Evolutionary conservation across 2,113 vertebrate species (phyloP), one percentile per base, ranked within the genome.

Genomic region (Progne subis): DNA sequence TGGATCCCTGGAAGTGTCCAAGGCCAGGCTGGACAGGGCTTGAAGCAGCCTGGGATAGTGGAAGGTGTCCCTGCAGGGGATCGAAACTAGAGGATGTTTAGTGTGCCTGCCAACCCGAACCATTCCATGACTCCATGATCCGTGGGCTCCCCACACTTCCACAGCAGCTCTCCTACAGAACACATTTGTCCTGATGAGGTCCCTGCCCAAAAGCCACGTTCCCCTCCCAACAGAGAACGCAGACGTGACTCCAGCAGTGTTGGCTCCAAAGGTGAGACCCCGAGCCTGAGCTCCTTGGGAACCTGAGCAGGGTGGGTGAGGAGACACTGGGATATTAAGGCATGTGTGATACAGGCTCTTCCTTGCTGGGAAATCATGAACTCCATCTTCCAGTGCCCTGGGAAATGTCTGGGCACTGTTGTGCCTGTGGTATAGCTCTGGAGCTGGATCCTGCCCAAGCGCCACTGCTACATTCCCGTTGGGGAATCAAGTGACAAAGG

Each of bases 101-200:
- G 24, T n/a, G 57, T 14, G 18, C 11, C 46, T 67, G 31, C 60
- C 46, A 21, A 29, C 28, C 7, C 39, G 25, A 29, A 53, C 4
- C 16, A 18, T 24, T 53, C 39, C n/a, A 17, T 7, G 24, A 9
- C 43, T 63, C 65, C 14, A 1, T 18, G 44, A 6, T n/a, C 28
- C 1, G 2, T 39, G 32, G 37, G 32, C 44, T 91, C 37, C 23
- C 39, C 2, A 2, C 4, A 6, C 34, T 50, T 26, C 34, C 32
- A 5, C 1, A 1, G 65, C 32, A 63, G 44, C 28, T 77, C 53
- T 19, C 15, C 52, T 17, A 9, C 31, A 41, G 60, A 43, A 29
- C 10, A 5, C 0, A 1, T 44, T 31, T 74, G 43, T 53, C 21
- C n/a, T 29, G 11, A 0, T 0, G 1, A 49, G 46, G 31, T 34